Evolutionary conservation across 2,888 invertebrate genomes (phyloP).

Genomic region (Dorcus hopei): DNA sequence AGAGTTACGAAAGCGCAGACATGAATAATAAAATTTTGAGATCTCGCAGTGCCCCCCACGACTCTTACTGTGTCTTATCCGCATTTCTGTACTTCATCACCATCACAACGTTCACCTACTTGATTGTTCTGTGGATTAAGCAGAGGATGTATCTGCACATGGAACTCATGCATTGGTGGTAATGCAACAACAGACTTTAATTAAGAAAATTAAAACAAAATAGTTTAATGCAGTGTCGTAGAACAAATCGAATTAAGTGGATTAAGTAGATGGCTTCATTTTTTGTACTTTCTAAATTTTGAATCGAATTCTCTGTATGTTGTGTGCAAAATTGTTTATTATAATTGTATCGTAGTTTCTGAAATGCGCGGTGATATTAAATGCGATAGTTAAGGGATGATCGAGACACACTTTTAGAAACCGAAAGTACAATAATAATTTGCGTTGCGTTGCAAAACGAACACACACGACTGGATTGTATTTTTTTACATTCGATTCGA

Average conservation of each 20-base stretch:
- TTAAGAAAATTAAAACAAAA: not conserved
- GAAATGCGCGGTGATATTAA: too few species aligned
- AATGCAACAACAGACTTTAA: conserved; percentile 1
- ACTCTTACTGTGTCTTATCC: conserved; percentile 45
- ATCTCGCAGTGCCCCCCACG: conserved; percentile 32
- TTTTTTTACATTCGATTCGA: too few species aligned
- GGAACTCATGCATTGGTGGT: conserved; percentile 50
- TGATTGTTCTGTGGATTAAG: conserved; percentile 47
- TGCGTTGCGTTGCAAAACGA: too few species aligned
- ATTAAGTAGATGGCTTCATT: not conserved
- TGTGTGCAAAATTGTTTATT: too few species aligned
- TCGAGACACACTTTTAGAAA: too few species aligned
- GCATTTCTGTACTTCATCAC: conserved; percentile 49
- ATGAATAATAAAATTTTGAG: conserved; percentile 25
- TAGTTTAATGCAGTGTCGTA: conserved; percentile 1
- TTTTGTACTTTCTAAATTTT: not conserved
- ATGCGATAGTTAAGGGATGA: too few species aligned
- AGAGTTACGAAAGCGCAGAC: conserved; percentile 38
- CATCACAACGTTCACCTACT: conserved; percentile 47
- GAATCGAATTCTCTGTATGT: too few species aligned
- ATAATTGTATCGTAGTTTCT: too few species aligned
- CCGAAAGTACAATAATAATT: too few species aligned
- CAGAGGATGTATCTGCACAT: conserved; percentile 46
- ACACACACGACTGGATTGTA: too few species aligned
- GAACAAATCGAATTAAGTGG: not conserved